Percentiles rank a stretch among this genome's conserved stretches.
phyloP scores from a whole-genome alignment of 2,797 vertebrate genomes.

The Otus scops region DNA sequence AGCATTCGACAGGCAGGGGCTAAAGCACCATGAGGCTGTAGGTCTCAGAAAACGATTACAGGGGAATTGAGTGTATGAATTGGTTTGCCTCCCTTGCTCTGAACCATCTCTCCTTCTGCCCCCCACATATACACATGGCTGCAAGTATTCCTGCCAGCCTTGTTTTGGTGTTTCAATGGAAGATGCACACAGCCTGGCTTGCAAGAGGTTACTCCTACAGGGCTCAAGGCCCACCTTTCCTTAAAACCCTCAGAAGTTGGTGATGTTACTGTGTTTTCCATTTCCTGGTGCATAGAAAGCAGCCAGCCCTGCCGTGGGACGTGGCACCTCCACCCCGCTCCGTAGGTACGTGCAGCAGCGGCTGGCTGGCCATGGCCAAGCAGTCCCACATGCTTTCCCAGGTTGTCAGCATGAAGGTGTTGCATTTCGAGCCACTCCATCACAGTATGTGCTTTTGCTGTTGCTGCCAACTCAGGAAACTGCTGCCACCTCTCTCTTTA shows the following conservation, averaged over 20 bases:
- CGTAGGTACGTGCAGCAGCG: fast-evolving
- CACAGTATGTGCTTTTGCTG: fast-evolving
- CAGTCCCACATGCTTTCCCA: background rate
- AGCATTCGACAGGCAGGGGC: background rate
- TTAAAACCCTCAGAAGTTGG: background rate
- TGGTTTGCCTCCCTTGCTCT: background rate
- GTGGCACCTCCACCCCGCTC: background rate
- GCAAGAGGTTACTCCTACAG: background rate
- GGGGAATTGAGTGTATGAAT: background rate
- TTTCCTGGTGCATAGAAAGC: background rate
- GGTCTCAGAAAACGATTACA: background rate
- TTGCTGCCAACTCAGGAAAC: background rate
- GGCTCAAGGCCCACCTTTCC: background rate
- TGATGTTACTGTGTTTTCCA: background rate
- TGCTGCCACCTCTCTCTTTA: background rate
- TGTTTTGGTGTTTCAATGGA: background rate
- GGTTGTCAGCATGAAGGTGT: background rate
- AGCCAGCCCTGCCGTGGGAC: fast-evolving
- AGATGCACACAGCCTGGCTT: background rate
- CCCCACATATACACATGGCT: background rate
- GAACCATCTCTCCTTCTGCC: background rate
- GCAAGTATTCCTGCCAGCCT: background rate
- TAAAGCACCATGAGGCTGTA: background rate
- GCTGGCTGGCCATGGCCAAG: background rate
- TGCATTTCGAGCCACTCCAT: background rate